Base-by-base conservation (phyloP, 2,113 vertebrate genomes). In the Scartelaos histophorus region DNA sequence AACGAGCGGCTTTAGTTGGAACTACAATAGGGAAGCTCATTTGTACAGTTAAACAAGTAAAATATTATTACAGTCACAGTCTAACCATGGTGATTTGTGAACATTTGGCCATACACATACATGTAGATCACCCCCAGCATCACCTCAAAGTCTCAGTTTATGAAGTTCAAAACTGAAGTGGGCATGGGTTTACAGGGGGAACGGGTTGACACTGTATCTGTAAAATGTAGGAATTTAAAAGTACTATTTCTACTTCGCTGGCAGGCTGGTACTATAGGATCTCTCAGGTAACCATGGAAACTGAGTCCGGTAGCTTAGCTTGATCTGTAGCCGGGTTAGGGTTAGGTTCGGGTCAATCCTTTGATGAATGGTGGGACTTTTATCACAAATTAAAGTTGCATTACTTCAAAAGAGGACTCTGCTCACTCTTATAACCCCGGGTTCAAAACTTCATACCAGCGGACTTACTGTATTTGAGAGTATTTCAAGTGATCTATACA, bases 281-380 rank as follows among this genome's bases (percentile, higher is more conserved):
- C 24, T 34, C 24, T 15, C 58, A 9, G 15, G 58, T 61, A 29
- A 61, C 58, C 58, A 61, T 61, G 58, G 58, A 61, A 61, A 61
- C 58, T 25, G 58, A 61, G 24, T 13, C 13, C 17, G 13, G 58
- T 7, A 61, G 56, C 56, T 58, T 24, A 58, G 25, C 58, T 7
- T 61, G 24, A 61, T 61, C 25, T 16, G 58, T 25, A 61, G 58
- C 58, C 24, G 57, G 57, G 22, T 56, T 22, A 29, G 15, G 58
- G 25, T 15, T 25, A 34, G 25, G 24, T 61, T 9, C 0, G 25
- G 58, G 58, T 61, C 58, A 34, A 34, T 34, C 58, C 57, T 61
- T 61, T 61, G 58, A 61, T 61, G 58, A 58, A 58, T 58, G 13
- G 22, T 3, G 3, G 3, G 57, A 29, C 57, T 60, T 60, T 60